Evolutionary conservation across 2,113 vertebrate genomes (phyloP).

Genomic region (Entosphenus tridentatus): DNA sequence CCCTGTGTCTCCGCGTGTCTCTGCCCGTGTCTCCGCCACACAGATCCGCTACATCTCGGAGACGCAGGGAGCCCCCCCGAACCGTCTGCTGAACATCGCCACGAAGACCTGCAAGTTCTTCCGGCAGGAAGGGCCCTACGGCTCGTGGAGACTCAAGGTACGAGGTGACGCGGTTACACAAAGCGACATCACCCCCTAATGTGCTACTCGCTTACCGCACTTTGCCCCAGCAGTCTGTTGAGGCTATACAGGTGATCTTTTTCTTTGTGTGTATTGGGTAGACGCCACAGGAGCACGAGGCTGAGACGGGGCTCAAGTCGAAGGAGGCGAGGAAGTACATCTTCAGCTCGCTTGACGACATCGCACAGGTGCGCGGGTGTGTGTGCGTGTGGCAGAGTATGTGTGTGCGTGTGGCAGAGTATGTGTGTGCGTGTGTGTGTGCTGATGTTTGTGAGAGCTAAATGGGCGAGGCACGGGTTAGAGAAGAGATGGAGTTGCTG

Average conservation of each 20-base stretch:
- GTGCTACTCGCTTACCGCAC: no score
- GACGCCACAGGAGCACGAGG: conserved; percentile 87
- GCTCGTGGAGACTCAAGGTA: conserved; percentile 88
- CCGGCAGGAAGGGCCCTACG: conserved; percentile 52
- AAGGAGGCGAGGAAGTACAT: conserved; percentile 99
- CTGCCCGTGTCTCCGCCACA: no score
- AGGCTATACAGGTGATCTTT: no score
- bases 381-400: no score
- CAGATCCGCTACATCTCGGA: conserved; percentile 99
- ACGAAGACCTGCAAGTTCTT: conserved; percentile 67
- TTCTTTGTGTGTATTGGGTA: conserved; percentile 15
- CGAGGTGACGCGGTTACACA: conserved; percentile 10
- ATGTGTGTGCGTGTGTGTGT: no score
- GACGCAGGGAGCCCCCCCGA: conserved; percentile 82
- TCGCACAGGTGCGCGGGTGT: conserved; percentile 57
- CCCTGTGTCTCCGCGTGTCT: no score
- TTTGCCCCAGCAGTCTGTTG: no score
- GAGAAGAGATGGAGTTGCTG: no score
- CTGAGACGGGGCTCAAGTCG: conserved; percentile 93
- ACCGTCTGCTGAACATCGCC: conserved; percentile 65
- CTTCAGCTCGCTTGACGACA: conserved; percentile 96
- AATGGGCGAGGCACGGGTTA: no score
- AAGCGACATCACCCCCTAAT: no score
- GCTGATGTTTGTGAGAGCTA: no score
- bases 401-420: no score